Evolutionary conservation across 2,113 vertebrate species (phyloP).

Genomic region (Micronisus gabar): DNA sequence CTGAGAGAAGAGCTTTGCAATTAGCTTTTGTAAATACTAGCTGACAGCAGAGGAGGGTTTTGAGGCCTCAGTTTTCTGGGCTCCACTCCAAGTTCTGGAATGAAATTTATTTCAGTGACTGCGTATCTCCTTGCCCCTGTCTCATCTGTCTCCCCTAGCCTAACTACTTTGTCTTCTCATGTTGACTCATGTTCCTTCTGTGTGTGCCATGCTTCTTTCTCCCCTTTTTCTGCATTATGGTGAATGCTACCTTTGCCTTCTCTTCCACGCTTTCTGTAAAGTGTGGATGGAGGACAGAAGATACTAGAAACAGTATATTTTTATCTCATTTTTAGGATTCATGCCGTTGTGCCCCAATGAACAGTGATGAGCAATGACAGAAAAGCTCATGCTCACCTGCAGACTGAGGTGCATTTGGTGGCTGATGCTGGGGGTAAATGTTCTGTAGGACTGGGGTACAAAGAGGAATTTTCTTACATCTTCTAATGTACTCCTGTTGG

Average conservation of each 20-base stretch:
- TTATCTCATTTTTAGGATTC: background rate
- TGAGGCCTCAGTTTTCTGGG: slow-evolving; percentile 44
- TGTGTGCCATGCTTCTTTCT: background rate
- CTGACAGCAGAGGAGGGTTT: slow-evolving; percentile 15
- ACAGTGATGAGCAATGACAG: background rate
- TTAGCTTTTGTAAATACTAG: slow-evolving; percentile 23
- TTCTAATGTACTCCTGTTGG: background rate
- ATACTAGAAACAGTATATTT: background rate
- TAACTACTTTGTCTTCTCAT: background rate
- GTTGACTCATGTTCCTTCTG: background rate
- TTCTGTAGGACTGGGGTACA: background rate
- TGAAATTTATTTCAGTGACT: slow-evolving; percentile 28
- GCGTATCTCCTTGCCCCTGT: background rate
- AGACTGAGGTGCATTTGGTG: accelerated
- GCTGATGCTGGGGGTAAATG: background rate
- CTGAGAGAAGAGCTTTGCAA: slow-evolving; percentile 13
- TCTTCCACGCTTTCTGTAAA: background rate
- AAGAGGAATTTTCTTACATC: background rate
- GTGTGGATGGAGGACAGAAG: background rate
- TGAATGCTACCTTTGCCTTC: background rate
- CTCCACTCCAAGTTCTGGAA: slow-evolving; percentile 31
- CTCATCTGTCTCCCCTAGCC: background rate
- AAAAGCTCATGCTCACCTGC: background rate
- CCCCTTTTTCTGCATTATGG: background rate
- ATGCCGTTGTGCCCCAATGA: background rate